Conservation (phyloP, 2,888 invertebrate species). For the Drosophila aldrichi region DNA sequence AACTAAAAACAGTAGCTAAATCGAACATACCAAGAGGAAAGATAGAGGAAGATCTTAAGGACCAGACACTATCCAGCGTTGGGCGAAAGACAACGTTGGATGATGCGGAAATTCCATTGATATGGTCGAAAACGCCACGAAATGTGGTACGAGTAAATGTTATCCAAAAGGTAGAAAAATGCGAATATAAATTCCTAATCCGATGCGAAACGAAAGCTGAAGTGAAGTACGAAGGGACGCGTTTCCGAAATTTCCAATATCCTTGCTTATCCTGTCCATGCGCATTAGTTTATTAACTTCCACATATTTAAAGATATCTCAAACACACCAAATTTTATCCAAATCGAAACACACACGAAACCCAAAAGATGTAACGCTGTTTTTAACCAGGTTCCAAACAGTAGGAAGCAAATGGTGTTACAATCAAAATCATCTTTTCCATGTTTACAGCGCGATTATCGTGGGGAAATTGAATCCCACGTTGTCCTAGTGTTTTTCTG, state of each 20-base stretch:
- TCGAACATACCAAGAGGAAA: conserved; percentile 69
- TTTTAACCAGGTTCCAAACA: conserved; percentile 43
- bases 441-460: conserved; percentile 32
- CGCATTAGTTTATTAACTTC: conserved; percentile 50
- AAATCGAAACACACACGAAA: conserved; percentile 43
- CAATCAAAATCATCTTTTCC: conserved; percentile 41
- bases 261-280: conserved; percentile 59
- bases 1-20: conserved; percentile 50
- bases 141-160: conserved; percentile 52
- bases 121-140: conserved; percentile 68
- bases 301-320: conserved; percentile 24
- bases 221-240: conserved; percentile 56
- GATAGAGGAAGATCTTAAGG: conserved; percentile 63
- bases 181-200: conserved; percentile 54
- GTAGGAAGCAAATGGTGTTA: conserved; percentile 36
- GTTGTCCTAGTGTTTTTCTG: conserved; percentile 56
- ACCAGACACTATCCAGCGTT: conserved; percentile 72
- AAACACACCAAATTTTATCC: conserved; percentile 49
- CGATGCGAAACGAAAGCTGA: conserved; percentile 53
- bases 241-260: conserved; percentile 59
- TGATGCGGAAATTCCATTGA: conserved; percentile 65
- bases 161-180: conserved; percentile 51
- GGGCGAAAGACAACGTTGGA: conserved; percentile 70
- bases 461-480: conserved; percentile 68
- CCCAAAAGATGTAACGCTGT: conserved; percentile 41